These are phyloP conservation scores for Hyppa rectilinea DNA, from an alignment of 2,888 invertebrate genomes.

Conservation along the genomic window DNA sequence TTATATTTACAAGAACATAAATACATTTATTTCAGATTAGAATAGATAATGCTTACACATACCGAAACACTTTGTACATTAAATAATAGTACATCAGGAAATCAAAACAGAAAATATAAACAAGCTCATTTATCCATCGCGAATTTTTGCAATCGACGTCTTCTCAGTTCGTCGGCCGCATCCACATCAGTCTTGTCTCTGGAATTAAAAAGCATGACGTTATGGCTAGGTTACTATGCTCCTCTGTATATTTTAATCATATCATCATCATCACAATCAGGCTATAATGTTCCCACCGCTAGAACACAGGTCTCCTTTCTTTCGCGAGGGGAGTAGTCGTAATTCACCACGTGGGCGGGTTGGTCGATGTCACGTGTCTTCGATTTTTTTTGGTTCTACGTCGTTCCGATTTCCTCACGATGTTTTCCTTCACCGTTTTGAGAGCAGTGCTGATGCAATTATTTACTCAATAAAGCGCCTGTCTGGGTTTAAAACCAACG, in stretches of 20 bases:
- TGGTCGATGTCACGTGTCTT: no score
- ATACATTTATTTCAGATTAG: slow-evolving; percentile 86
- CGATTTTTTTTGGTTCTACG: no score
- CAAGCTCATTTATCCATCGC: slow-evolving; percentile 86
- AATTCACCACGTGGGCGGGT: no score
- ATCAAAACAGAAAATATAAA: slow-evolving; percentile 78
- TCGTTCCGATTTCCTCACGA: no score
- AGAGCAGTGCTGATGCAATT: no score
- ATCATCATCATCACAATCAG: no score
- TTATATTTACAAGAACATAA: slow-evolving; percentile 91
- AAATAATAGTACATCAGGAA: slow-evolving; percentile 84
- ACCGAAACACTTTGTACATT: slow-evolving; percentile 89
- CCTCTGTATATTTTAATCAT: not conserved
- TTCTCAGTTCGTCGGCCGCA: slow-evolving; percentile 92
- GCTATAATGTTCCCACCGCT: no score
- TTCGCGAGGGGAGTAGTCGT: no score
- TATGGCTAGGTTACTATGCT: not conserved
- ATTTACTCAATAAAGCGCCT: no score
- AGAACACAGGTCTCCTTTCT: no score
- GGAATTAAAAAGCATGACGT: slow-evolving; percentile 55
- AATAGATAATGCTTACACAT: slow-evolving; percentile 88
- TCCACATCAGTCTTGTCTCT: slow-evolving; percentile 88
- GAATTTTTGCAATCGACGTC: slow-evolving; percentile 95
- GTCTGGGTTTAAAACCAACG: no score
- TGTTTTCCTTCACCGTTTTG: no score